phyloP scores from a whole-genome alignment of 2,113 vertebrate species.

The Sander vitreus region DNA sequence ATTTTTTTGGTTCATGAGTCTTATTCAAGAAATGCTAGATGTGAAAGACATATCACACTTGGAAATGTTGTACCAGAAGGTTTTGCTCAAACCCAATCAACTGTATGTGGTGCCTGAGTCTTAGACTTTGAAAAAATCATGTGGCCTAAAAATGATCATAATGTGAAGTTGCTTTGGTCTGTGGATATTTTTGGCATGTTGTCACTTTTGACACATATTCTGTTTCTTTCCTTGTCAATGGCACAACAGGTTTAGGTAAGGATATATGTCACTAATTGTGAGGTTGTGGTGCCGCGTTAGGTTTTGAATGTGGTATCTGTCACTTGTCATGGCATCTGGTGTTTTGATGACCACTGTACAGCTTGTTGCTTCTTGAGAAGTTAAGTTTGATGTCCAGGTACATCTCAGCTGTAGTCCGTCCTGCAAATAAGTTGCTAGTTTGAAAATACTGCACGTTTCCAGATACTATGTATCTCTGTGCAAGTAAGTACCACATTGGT shows the following conservation, averaged over 20 bases:
- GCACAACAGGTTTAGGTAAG: slow-evolving; percentile 84
- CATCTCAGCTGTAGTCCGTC: neutral
- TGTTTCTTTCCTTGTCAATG: slow-evolving; percentile 60
- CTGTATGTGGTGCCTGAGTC: neutral
- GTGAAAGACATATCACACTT: neutral
- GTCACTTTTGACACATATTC: slow-evolving; percentile 35
- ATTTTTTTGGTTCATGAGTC: neutral
- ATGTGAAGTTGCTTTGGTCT: slow-evolving; percentile 6
- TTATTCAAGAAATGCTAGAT: neutral
- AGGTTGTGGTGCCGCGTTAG: slow-evolving; percentile 39
- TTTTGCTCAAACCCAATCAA: neutral
- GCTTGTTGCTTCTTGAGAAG: slow-evolving; percentile 11
- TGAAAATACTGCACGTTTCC: neutral
- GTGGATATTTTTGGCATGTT: neutral
- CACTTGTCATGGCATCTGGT: slow-evolving; percentile 41
- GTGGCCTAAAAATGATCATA: neutral
- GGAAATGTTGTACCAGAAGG: neutral
- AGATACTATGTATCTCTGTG: neutral
- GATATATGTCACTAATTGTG: slow-evolving; percentile 44
- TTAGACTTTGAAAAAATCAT: neutral
- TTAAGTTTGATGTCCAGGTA: neutral
- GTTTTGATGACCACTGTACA: slow-evolving; percentile 67
- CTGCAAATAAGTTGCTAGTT: neutral
- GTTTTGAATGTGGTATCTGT: slow-evolving; percentile 47
- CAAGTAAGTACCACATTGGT: neutral